Evolutionary conservation across 2,113 vertebrate genomes (phyloP).

Genomic region (Perca fluviatilis): DNA sequence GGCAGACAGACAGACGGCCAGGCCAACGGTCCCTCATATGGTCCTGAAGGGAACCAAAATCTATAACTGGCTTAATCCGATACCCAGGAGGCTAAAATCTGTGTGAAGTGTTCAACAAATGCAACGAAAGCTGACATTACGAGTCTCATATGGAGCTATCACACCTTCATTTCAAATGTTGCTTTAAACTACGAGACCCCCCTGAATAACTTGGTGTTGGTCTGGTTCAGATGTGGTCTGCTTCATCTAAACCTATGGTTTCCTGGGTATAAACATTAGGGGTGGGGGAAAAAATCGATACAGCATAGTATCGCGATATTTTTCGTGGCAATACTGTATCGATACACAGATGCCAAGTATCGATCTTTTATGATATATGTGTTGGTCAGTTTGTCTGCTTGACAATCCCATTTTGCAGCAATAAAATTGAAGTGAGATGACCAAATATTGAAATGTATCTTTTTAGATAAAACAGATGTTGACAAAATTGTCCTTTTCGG

Average conservation of each 20-base stretch:
- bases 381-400: too few species aligned
- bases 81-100: background rate
- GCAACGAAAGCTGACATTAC: background rate
- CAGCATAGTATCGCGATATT: too few species aligned
- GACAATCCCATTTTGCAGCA: too few species aligned
- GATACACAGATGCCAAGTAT: too few species aligned
- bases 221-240: background rate
- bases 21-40: background rate
- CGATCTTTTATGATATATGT: too few species aligned
- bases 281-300: too few species aligned
- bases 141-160: background rate
- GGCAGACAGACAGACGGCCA: slow-evolving; percentile 33
- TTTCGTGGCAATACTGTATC: too few species aligned
- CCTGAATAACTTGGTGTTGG: background rate
- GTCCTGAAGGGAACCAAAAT: background rate
- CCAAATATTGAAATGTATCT: too few species aligned
- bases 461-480: too few species aligned
- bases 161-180: background rate
- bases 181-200: background rate
- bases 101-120: background rate
- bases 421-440: too few species aligned
- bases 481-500: too few species aligned
- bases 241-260: background rate
- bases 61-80: slow-evolving; percentile 5
- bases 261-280: background rate